Conservation (phyloP, 2,797 vertebrate genomes). For the Myripristis murdjan region DNA sequence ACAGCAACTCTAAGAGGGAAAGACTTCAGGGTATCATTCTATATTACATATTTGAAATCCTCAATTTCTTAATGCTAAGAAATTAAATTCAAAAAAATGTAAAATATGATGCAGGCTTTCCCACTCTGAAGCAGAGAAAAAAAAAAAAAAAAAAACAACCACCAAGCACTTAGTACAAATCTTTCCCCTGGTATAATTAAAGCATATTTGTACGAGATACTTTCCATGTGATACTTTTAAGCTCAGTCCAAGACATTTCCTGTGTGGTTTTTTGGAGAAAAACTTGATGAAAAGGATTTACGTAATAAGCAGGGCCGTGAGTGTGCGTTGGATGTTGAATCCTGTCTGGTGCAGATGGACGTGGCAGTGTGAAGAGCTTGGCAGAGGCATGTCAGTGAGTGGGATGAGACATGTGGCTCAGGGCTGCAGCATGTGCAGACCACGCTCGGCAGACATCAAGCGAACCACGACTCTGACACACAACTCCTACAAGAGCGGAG, state of each 20-base stretch:
- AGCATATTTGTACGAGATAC: neutral
- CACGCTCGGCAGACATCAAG: conserved; percentile 55
- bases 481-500: conserved; percentile 49
- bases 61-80: conserved; percentile 3
- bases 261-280: too few species aligned
- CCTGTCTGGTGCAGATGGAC: conserved; percentile 55
- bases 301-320: conserved; percentile 5
- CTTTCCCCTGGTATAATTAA: neutral
- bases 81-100: too few species aligned
- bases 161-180: neutral
- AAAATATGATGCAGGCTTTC: neutral
- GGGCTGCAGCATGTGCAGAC: conserved; percentile 59
- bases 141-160: too few species aligned
- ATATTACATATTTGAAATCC: conserved; percentile 11
- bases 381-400: conserved; percentile 46
- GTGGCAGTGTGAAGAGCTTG: conserved; percentile 52
- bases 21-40: neutral
- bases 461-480: conserved; percentile 50
- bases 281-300: conserved; percentile 8
- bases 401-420: conserved; percentile 63
- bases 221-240: neutral
- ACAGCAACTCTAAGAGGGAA: conserved; percentile 13
- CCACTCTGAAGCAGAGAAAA: conserved; percentile 1
- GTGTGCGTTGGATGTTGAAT: conserved; percentile 28
- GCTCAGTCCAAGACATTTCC: too few species aligned